phyloP scores from a whole-genome alignment of 2,113 vertebrate species.

The Murina feae region DNA sequence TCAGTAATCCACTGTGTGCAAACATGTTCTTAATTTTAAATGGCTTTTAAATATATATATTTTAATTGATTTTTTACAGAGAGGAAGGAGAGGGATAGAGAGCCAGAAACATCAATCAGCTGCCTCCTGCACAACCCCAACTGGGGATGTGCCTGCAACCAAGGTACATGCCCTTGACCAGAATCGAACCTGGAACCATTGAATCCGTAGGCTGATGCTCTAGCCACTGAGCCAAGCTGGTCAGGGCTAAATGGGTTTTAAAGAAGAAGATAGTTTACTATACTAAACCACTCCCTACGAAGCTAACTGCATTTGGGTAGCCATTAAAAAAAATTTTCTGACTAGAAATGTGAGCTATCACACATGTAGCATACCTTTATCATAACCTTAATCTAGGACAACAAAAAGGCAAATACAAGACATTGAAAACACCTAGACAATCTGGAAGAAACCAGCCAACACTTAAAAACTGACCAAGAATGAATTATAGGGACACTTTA shows the following conservation, averaged over 20 bases:
- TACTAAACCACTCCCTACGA: background rate
- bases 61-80: no score
- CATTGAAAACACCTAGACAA: background rate
- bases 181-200: no score
- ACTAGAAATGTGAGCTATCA: background rate
- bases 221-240: no score
- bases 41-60: background rate
- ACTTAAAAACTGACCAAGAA: background rate
- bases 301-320: background rate
- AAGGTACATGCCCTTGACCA: no score
- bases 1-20: background rate
- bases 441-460: background rate
- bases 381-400: background rate
- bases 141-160: no score
- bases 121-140: no score
- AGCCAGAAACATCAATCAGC: no score
- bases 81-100: no score
- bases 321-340: background rate
- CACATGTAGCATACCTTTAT: background rate
- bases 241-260: background rate
- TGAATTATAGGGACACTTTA: background rate
- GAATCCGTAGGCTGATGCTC: no score
- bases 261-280: background rate
- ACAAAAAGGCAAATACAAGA: background rate
- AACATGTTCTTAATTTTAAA: constrained; percentile 33